These are phyloP conservation scores for Simalia tracyae DNA, from an alignment of 2,797 vertebrate species.

Conservation along the genomic window DNA sequence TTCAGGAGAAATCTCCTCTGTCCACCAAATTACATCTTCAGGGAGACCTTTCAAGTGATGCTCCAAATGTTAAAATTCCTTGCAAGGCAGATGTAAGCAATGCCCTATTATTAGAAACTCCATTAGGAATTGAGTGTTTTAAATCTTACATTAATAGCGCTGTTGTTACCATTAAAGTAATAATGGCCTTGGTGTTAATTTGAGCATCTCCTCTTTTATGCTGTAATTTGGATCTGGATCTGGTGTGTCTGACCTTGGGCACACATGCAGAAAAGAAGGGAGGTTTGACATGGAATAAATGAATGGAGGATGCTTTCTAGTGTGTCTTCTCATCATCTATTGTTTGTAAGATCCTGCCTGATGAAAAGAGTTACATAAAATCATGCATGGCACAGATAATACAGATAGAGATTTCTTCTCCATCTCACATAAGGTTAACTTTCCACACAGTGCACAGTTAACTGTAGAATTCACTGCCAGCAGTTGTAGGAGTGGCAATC, in stretches of 20 bases:
- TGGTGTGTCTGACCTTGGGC: background rate
- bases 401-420: background rate
- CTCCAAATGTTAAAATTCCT: background rate
- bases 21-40: background rate
- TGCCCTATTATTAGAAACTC: background rate
- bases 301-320: background rate
- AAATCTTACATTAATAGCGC: background rate
- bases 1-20: background rate
- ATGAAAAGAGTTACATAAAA: background rate
- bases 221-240: background rate
- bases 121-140: background rate
- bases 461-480: background rate
- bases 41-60: background rate
- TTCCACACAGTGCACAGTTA: background rate
- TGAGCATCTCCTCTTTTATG: background rate
- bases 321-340: background rate
- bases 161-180: background rate
- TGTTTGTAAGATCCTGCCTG: background rate
- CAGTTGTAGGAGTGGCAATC: background rate
- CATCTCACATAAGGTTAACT: background rate
- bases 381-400: background rate
- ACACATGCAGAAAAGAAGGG: background rate
- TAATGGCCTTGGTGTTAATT: background rate
- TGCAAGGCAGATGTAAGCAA: background rate
- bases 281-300: background rate